Evolutionary conservation across 2,113 vertebrate species (phyloP).

Genomic region (Notothenia rossii): DNA sequence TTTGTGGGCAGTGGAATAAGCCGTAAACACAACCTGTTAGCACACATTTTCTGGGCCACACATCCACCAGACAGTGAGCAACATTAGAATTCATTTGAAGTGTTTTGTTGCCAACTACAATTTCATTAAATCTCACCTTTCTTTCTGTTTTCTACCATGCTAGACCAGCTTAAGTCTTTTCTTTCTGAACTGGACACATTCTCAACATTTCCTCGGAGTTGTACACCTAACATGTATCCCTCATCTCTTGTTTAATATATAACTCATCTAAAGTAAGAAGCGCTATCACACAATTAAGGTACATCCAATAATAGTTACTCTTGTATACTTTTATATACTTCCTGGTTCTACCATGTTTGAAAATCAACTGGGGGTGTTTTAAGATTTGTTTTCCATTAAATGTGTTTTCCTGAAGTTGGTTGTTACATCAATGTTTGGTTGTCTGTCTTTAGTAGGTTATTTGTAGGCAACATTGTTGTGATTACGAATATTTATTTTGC

Average conservation of each 20-base stretch:
- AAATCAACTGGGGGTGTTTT: background rate
- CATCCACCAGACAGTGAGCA: background rate
- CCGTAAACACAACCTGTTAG: background rate
- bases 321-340: background rate
- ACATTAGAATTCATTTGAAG: background rate
- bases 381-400: background rate
- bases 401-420: background rate
- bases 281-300: background rate
- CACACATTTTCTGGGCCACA: background rate
- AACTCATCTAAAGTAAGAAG: background rate
- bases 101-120: no score
- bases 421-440: background rate
- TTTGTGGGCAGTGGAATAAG: no score
- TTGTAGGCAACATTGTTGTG: background rate
- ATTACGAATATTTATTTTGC: background rate
- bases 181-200: background rate
- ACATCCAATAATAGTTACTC: background rate
- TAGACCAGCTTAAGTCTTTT: background rate
- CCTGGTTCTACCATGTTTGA: slow-evolving; percentile 27
- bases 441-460: fast-evolving
- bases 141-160: background rate
- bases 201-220: background rate
- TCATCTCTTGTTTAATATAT: background rate
- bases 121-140: background rate
- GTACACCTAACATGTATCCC: background rate